These are phyloP conservation scores for Papilio demoleus DNA, from an alignment of 2,888 invertebrate genomes.

Conservation along the genomic window DNA sequence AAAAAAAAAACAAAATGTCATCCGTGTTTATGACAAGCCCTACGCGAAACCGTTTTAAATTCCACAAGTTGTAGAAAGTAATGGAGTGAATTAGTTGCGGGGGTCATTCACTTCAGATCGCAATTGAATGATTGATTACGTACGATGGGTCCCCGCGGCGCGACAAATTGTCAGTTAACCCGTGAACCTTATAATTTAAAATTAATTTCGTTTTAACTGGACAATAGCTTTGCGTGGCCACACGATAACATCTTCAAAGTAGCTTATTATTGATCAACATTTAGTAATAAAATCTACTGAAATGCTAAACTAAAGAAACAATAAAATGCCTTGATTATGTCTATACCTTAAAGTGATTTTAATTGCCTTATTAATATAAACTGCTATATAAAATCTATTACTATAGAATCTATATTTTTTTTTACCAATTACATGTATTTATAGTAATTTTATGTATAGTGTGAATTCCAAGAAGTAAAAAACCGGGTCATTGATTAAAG, in stretches of 20 bases:
- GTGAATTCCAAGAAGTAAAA: background rate
- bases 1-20: background rate
- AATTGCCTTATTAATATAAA: too few relatives aligned
- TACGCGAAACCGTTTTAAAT: slow-evolving; percentile 29
- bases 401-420: too few relatives aligned
- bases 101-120: slow-evolving; percentile 52
- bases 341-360: background rate
- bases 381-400: too few relatives aligned
- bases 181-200: slow-evolving; percentile 42
- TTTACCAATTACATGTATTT: background rate
- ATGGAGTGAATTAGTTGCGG: slow-evolving; percentile 38
- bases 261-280: background rate
- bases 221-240: slow-evolving; percentile 21
- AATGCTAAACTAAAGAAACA: background rate
- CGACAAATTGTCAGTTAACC: slow-evolving; percentile 57
- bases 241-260: slow-evolving; percentile 14
- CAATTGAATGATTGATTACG: slow-evolving; percentile 54
- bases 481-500: background rate
- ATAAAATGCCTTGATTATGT: background rate
- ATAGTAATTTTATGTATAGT: background rate
- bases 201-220: slow-evolving; percentile 42
- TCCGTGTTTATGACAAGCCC: slow-evolving; percentile 20
- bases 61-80: slow-evolving; percentile 39
- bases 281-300: background rate
- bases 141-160: slow-evolving; percentile 50